Base-by-base conservation (phyloP, 2,797 vertebrate genomes). In the Sitta carolinensis region DNA sequence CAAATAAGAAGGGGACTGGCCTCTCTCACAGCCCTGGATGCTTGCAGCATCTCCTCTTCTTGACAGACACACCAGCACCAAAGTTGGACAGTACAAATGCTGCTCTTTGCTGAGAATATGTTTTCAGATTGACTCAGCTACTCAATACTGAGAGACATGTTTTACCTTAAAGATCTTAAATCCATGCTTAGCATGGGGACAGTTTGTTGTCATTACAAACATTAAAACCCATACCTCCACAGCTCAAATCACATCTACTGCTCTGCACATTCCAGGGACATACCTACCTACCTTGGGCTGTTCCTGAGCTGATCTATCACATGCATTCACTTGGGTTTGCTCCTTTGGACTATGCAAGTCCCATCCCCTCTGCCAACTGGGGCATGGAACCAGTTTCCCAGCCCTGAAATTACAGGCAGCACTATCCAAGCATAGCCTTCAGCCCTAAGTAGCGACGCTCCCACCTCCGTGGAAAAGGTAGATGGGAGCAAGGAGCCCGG, bases 221-320 rank as follows among this genome's bases (percentile, higher is more conserved):
- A 84, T 12, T 72, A 57, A 78, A 66, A 48, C 16, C 50, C 29
- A 45, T 10, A 90, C 42, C 80, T 64, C 25, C 2, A 5, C 52
- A 59, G 62, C 47, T 85, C 23, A 0, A 0, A 55, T 42, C 0
- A 0, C 38, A 66, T 38, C 48, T 21, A 23, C 16, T 1, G 0
- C 51, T 76, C 67, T 32, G 51, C 26, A 17, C 16, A 3, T 62
- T 55, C 32, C 1, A 5, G 45, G 67, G 72, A 87, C 22, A 26
- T 21, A 57, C 16, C 15, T 36, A 63, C 67, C 45, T 51, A 52
- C 73, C 59, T 40, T 4, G 26, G 55, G 73, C 66, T 51, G 30
- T 13, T 85, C 62, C 66, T 2, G 3, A 58, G 54, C 40, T 45
- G 45, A 55, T 30, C 34, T 86, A 34, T 25, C 2, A 0, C 29